Percentiles rank a stretch among this genome's conserved stretches.
Conservation (phyloP, 2,797 vertebrate species). For the Columba guinea region DNA sequence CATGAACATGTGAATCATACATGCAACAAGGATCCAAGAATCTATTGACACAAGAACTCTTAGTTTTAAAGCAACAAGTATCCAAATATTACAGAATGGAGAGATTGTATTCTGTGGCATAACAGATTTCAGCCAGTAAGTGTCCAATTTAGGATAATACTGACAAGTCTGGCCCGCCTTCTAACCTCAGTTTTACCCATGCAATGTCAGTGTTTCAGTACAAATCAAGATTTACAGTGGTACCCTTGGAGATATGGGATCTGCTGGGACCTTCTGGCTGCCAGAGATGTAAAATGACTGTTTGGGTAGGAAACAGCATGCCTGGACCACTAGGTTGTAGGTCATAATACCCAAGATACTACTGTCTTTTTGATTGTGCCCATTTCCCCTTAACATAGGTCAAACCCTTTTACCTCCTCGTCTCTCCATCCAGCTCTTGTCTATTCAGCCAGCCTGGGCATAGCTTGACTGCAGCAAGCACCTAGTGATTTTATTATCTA, state of each 20-base stretch:
- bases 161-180: not conserved
- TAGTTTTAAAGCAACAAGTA: not conserved
- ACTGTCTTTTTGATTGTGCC: not conserved
- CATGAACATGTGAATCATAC: not conserved
- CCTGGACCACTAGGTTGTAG: slow-evolving; percentile 20
- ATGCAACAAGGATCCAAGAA: not conserved
- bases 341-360: not conserved
- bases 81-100: not conserved
- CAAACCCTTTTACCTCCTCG: slow-evolving; percentile 26
- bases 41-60: not conserved
- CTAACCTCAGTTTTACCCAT: slow-evolving; percentile 33
- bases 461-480: not conserved
- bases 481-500: not conserved
- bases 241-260: not conserved
- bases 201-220: not conserved
- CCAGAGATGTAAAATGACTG: slow-evolving; percentile 1
- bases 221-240: slow-evolving; percentile 12
- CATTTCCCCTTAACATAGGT: not conserved
- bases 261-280: slow-evolving; percentile 13
- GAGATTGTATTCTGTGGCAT: not conserved
- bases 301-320: not conserved
- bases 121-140: not conserved
- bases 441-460: not conserved
- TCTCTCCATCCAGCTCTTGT: not conserved
- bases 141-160: not conserved